phyloP scores from a whole-genome alignment of 1,140 invertebrate genomes.

The Hermetia illucens region DNA sequence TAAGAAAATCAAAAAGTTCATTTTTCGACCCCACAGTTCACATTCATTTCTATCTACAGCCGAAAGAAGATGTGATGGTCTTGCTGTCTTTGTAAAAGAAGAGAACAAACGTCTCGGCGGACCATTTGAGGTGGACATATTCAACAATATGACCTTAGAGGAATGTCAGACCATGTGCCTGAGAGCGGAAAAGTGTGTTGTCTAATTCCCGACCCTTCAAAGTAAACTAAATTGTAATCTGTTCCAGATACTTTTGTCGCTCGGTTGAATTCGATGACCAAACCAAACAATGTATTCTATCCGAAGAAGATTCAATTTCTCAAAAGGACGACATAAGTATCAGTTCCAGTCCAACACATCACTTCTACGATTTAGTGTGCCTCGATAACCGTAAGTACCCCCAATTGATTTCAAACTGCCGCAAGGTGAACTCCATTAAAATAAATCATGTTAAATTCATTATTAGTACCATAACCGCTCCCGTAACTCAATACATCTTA shows the following conservation, averaged over 20 bases:
- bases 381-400: constrained; percentile 67
- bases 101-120: constrained; percentile 75
- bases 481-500: too few relatives aligned
- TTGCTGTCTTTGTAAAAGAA: constrained; percentile 76
- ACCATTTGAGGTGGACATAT: constrained; percentile 74
- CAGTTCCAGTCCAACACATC: constrained; percentile 63
- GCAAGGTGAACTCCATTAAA: too few relatives aligned
- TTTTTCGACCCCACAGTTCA: not conserved
- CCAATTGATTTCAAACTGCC: too few relatives aligned
- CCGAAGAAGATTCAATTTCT: constrained; percentile 77
- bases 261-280: constrained; percentile 82
- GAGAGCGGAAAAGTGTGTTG: constrained; percentile 53
- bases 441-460: too few relatives aligned
- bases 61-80: constrained; percentile 68
- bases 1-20: constrained; percentile 27
- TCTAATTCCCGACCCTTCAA: not conserved
- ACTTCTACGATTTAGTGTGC: constrained; percentile 74
- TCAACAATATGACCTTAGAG: constrained; percentile 66
- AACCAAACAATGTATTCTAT: constrained; percentile 67
- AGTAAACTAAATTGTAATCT: constrained; percentile 9
- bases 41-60: constrained; percentile 35
- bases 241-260: constrained; percentile 63
- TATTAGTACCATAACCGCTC: too few relatives aligned
- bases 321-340: constrained; percentile 71
- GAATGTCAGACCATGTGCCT: constrained; percentile 72